These are phyloP conservation scores for Bombus waltoni DNA, from an alignment of 1,140 invertebrate genomes.

Conservation along the genomic window DNA sequence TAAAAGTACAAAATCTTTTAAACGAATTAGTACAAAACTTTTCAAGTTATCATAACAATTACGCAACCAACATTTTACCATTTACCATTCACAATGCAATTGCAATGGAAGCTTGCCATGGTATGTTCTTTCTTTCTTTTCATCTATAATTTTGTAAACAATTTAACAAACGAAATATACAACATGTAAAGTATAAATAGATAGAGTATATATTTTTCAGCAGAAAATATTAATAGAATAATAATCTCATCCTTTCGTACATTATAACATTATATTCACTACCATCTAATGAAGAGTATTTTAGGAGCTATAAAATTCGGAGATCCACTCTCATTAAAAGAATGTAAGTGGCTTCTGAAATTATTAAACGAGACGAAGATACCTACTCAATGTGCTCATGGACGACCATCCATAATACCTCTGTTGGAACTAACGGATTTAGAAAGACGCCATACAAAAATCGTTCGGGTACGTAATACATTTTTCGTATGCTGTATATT, in stretches of 20 bases:
- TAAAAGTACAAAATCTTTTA: constrained; percentile 68
- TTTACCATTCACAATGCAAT: constrained; percentile 77
- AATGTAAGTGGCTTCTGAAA: constrained; percentile 74
- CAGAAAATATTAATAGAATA: constrained; percentile 27
- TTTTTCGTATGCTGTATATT: not conserved
- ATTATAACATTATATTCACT: not conserved
- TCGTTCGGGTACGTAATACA: constrained; percentile 3
- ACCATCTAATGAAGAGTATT: constrained; percentile 46
- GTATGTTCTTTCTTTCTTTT: constrained; percentile 61
- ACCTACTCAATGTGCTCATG: constrained; percentile 80
- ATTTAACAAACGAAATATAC: constrained; percentile 14
- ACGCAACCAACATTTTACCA: constrained; percentile 69
- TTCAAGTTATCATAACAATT: constrained; percentile 24
- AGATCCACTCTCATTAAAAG: constrained; percentile 70
- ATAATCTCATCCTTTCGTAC: constrained; percentile 28
- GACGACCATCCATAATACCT: constrained; percentile 79
- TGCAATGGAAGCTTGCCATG: constrained; percentile 79
- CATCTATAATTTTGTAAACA: not conserved
- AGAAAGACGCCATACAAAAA: constrained; percentile 34
- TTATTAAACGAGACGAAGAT: constrained; percentile 72
- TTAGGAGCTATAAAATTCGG: constrained; percentile 81
- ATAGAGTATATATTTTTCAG: constrained; percentile 33
- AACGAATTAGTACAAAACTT: constrained; percentile 72
- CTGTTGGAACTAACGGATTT: constrained; percentile 74
- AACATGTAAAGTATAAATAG: constrained; percentile 13